These are phyloP conservation scores for Amphiduros pacificus DNA, from an alignment of 2,888 invertebrate species.

Conservation along the genomic window DNA sequence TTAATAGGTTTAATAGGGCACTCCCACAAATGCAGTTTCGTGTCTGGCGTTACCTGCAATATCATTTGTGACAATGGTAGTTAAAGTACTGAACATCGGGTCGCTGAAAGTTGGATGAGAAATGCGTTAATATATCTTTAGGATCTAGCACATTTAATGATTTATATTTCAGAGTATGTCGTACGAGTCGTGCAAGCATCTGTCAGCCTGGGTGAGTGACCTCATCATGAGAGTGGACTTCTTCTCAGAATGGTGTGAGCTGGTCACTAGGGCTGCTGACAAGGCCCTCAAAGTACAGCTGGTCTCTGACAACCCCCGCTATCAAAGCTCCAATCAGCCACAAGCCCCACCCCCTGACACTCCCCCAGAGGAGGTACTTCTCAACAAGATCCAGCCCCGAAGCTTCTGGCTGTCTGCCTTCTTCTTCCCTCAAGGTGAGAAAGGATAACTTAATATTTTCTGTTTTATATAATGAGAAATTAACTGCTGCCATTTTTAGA, in stretches of 20 bases:
- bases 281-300: constrained; percentile 35
- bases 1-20: too few relatives aligned
- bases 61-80: too few relatives aligned
- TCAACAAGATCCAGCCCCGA: constrained; percentile 39
- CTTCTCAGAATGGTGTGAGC: constrained; percentile 53
- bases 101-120: too few relatives aligned
- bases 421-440: constrained; percentile 58
- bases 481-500: too few relatives aligned
- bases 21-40: too few relatives aligned
- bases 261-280: constrained; percentile 42
- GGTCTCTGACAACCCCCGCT: constrained; percentile 42
- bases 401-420: constrained; percentile 58
- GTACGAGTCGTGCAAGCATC: constrained; percentile 55
- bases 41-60: too few relatives aligned
- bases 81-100: too few relatives aligned
- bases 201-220: constrained; percentile 54
- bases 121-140: too few relatives aligned
- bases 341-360: background rate
- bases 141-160: too few relatives aligned
- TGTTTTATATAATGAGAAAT: too few relatives aligned
- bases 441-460: background rate
- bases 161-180: constrained; percentile 41
- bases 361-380: background rate
- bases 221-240: constrained; percentile 52
- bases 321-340: constrained; percentile 9